These are phyloP conservation scores for Chesias legatella DNA, from an alignment of 2,888 invertebrate species.

Conservation along the genomic window DNA sequence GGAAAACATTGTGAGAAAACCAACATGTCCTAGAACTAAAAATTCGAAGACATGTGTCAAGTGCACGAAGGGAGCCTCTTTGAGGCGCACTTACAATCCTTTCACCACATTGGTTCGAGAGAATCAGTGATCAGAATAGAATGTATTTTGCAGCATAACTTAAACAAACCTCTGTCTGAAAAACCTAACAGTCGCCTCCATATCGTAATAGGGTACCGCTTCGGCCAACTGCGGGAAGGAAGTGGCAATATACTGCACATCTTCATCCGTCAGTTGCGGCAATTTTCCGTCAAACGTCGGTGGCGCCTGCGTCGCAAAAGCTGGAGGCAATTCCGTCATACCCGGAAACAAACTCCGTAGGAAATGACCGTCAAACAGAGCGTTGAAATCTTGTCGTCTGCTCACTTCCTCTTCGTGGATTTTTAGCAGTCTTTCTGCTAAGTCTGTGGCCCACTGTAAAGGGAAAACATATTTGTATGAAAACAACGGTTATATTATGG, in stretches of 20 bases:
- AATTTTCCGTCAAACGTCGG: constrained; percentile 86
- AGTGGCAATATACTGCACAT: constrained; percentile 83
- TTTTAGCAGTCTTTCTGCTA: constrained; percentile 88
- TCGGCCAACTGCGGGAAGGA: constrained; percentile 85
- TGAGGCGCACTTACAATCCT: no score
- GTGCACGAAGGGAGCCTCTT: no score
- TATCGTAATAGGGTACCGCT: constrained; percentile 84
- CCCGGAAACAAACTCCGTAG: constrained; percentile 93
- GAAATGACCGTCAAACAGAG: constrained; percentile 90
- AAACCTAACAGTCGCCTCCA: constrained; percentile 85
- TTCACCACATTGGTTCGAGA: no score
- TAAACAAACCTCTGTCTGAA: constrained; percentile 81
- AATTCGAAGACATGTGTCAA: no score
- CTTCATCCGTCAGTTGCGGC: constrained; percentile 81
- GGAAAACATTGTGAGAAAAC: no score
- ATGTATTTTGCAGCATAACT: neutral
- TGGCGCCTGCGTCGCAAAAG: constrained; percentile 91
- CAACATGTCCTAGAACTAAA: no score
- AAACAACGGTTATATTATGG: no score
- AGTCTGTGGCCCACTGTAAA: constrained; percentile 89
- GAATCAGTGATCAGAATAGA: no score
- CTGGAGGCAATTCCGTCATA: constrained; percentile 90
- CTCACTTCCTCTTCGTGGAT: constrained; percentile 92
- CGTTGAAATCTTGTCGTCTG: constrained; percentile 88
- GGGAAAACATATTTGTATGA: neutral